These are phyloP conservation scores for Drosophila pseudoananassae DNA, from an alignment of 1,140 invertebrate genomes.

Conservation along the genomic window DNA sequence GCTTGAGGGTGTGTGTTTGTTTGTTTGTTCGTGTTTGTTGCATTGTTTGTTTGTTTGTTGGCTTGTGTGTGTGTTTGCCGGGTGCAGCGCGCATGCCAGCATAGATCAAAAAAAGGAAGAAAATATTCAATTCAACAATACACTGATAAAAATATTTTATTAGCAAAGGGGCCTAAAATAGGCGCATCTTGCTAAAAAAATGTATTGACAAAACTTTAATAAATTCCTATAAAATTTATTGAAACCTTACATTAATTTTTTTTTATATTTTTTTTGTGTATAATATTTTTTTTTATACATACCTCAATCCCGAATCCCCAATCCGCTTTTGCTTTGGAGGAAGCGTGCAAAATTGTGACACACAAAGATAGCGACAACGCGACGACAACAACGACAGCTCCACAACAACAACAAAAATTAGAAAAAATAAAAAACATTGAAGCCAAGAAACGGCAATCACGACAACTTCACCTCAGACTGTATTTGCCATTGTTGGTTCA, in stretches of 20 bases:
- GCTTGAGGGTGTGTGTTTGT: slow-evolving; percentile 16
- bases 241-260: not conserved
- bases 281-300: not conserved
- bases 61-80: slow-evolving; percentile 51
- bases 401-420: slow-evolving; percentile 13
- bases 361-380: slow-evolving; percentile 73
- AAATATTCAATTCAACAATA: not conserved
- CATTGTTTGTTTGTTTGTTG: slow-evolving; percentile 30
- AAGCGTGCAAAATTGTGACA: slow-evolving; percentile 79
- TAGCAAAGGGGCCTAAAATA: too few relatives aligned
- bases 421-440: slow-evolving; percentile 17
- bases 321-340: slow-evolving; percentile 43
- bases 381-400: slow-evolving; percentile 36
- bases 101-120: slow-evolving; percentile 63
- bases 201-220: too few relatives aligned
- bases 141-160: not conserved
- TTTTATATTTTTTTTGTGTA: not conserved
- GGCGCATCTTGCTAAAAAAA: too few relatives aligned
- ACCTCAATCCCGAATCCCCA: slow-evolving; percentile 17
- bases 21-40: slow-evolving; percentile 24
- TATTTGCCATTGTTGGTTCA: slow-evolving; percentile 43
- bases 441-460: slow-evolving; percentile 31
- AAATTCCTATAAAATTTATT: too few relatives aligned
- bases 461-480: slow-evolving; percentile 45
- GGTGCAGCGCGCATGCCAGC: slow-evolving; percentile 69